A percentile compares a stretch with the other conserved stretches of the same genome.
Conservation (phyloP, 2,888 invertebrate species). For the Yponomeuta evonymella region DNA sequence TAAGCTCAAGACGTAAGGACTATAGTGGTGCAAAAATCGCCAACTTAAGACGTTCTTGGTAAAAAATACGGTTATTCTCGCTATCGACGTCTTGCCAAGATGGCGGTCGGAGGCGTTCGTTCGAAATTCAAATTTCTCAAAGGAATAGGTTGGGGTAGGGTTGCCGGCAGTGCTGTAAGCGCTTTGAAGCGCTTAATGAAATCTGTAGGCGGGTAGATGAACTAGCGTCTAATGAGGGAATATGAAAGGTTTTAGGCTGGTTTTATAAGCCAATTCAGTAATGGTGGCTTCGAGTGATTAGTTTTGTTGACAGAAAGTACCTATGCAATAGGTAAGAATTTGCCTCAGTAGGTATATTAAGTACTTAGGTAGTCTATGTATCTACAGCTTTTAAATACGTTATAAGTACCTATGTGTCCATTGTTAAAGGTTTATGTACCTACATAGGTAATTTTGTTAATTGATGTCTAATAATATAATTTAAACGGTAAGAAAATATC, state of each 20-base stretch:
- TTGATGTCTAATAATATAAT: too few species aligned
- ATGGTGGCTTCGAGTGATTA: background rate
- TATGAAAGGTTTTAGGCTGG: background rate
- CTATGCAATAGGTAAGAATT: too few species aligned
- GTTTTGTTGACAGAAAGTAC: background rate
- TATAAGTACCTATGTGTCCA: too few species aligned
- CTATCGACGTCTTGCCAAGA: slow-evolving; percentile 74
- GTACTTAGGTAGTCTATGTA: too few species aligned
- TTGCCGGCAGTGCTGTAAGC: slow-evolving; percentile 20
- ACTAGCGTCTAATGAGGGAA: slow-evolving; percentile 32
- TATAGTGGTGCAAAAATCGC: slow-evolving; percentile 70
- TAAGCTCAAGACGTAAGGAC: slow-evolving; percentile 67
- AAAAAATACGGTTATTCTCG: slow-evolving; percentile 67
- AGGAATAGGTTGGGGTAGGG: slow-evolving; percentile 51
- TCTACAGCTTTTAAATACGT: too few species aligned
- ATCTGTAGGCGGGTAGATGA: slow-evolving; percentile 34
- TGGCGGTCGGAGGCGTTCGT: slow-evolving; percentile 71
- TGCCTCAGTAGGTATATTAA: too few species aligned
- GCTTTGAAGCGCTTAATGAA: slow-evolving; percentile 39
- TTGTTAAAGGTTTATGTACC: background rate
- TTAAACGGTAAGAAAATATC: too few species aligned
- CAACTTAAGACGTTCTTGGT: slow-evolving; percentile 71
- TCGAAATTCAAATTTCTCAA: slow-evolving; percentile 71
- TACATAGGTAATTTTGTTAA: background rate
- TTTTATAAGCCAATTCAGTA: background rate